A percentile compares a stretch with the other conserved stretches of the same genome.
These are phyloP conservation scores for Halichoeres trimaculatus DNA, from an alignment of 2,113 vertebrate species.

Conservation along the genomic window DNA sequence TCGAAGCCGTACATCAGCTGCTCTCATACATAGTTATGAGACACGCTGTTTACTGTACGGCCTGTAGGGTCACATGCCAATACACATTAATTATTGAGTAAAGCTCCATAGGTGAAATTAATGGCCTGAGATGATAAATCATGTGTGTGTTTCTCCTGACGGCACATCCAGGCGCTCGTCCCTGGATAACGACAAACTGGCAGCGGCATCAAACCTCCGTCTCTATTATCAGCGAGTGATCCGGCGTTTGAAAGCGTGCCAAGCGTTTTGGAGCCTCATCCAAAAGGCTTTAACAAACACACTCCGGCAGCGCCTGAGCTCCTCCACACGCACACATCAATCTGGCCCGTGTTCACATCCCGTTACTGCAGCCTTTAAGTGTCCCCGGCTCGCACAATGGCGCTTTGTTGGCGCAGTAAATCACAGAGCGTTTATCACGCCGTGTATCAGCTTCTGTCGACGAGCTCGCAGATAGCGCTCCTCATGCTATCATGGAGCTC, in stretches of 20 bases:
- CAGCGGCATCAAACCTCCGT: constrained; percentile 41
- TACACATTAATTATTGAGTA: constrained; percentile 71
- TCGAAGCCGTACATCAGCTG: constrained; percentile 59
- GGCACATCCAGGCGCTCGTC: constrained; percentile 19
- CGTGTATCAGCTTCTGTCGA: constrained; percentile 37
- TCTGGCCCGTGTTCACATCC: constrained; percentile 51
- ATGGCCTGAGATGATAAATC: constrained; percentile 55
- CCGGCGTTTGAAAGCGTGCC: constrained; percentile 45
- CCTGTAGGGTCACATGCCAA: constrained; percentile 64
- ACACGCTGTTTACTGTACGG: constrained; percentile 67
- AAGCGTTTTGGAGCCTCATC: constrained; percentile 49
- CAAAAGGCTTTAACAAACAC: constrained; percentile 58
- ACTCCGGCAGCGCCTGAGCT: constrained; percentile 41
- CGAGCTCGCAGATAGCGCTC: no score
- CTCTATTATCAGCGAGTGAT: constrained; percentile 59
- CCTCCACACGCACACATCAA: constrained; percentile 43
- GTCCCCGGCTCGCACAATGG: constrained; percentile 43
- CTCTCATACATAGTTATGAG: constrained; percentile 73
- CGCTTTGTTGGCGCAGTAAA: constrained; percentile 37
- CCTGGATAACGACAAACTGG: constrained; percentile 46
- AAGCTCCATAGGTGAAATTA: constrained; percentile 63
- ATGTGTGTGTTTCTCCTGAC: constrained; percentile 24
- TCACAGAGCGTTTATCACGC: constrained; percentile 31
- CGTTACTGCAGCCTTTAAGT: constrained; percentile 40
- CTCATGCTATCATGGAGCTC: no score